A percentile compares a stretch with the other conserved stretches of the same genome.
Conservation (phyloP, 2,888 invertebrate genomes). For the Thysanoteuthis rhombus region DNA sequence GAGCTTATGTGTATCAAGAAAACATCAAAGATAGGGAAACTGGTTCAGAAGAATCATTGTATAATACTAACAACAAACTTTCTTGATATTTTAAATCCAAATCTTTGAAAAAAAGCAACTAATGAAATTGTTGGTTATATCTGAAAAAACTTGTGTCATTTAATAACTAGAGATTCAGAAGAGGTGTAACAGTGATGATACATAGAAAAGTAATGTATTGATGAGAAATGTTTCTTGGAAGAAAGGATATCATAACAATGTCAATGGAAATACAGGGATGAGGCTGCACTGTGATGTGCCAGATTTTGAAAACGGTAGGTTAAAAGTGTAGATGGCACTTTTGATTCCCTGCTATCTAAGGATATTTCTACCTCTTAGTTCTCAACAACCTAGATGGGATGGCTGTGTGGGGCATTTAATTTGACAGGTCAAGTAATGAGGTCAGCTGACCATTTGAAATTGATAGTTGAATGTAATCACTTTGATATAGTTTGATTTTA, state of each 20-base stretch:
- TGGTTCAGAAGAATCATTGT: no score
- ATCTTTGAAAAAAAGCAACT: neutral
- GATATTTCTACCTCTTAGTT: neutral
- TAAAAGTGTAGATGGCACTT: neutral
- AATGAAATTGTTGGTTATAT: neutral
- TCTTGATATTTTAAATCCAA: neutral
- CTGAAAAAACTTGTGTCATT: neutral
- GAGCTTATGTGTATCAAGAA: no score
- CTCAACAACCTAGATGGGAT: neutral
- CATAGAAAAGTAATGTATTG: neutral
- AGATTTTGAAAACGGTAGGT: neutral
- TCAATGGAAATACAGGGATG: neutral
- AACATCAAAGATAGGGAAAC: no score
- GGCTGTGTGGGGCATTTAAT: neutral
- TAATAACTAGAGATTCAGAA: neutral
- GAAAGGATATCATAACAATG: neutral
- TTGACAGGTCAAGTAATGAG: neutral
- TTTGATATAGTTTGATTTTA: neutral
- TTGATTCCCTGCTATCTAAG: neutral
- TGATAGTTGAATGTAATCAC: neutral
- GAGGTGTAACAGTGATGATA: no score
- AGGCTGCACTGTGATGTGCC: neutral
- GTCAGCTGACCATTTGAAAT: neutral
- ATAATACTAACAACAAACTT: no score
- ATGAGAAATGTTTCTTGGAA: neutral